Evolutionary conservation across 2,888 invertebrate species (phyloP).

Genomic region (Bursaphelenchus okinawaensis): DNA sequence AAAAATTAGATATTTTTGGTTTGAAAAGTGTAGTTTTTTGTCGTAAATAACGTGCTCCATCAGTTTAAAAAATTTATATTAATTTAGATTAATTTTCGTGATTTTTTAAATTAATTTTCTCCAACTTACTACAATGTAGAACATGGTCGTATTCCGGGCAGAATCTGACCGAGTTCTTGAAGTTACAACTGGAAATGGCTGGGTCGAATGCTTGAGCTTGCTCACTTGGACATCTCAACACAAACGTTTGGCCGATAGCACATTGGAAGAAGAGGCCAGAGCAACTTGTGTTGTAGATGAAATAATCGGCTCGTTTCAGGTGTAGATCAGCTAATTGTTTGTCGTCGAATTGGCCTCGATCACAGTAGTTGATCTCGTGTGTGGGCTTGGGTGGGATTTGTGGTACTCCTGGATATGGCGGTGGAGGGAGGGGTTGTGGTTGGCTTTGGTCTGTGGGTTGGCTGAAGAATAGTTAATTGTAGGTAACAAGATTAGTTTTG

Average conservation of each 20-base stretch:
- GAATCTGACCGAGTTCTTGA: slow-evolving; percentile 42
- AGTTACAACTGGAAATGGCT: slow-evolving; percentile 50
- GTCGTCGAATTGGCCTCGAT: slow-evolving; percentile 25
- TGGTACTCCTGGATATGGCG: slow-evolving; percentile 7
- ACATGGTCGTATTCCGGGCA: slow-evolving; percentile 57
- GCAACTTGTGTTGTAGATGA: slow-evolving; percentile 52
- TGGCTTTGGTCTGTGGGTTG: not conserved
- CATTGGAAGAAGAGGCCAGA: slow-evolving; percentile 53
- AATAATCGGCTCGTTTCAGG: slow-evolving; percentile 43
- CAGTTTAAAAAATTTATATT: not conserved
- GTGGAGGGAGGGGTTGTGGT: not conserved
- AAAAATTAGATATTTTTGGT: not conserved
- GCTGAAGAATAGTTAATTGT: not conserved
- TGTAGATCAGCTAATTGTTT: slow-evolving; percentile 11
- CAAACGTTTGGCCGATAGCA: slow-evolving; percentile 52
- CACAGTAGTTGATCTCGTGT: slow-evolving; percentile 50
- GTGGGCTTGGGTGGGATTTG: slow-evolving; percentile 9
- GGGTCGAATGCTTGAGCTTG: slow-evolving; percentile 49
- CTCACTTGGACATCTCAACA: slow-evolving; percentile 39
- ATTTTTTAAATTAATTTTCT: not conserved
- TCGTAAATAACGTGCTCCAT: no score
- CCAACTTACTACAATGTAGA: slow-evolving; percentile 52
- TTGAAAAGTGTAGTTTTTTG: not conserved
- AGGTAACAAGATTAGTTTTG: no score
- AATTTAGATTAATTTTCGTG: not conserved